These are phyloP conservation scores for Aproaerema taeniolella DNA, from an alignment of 2,888 invertebrate species.

Conservation along the genomic window DNA sequence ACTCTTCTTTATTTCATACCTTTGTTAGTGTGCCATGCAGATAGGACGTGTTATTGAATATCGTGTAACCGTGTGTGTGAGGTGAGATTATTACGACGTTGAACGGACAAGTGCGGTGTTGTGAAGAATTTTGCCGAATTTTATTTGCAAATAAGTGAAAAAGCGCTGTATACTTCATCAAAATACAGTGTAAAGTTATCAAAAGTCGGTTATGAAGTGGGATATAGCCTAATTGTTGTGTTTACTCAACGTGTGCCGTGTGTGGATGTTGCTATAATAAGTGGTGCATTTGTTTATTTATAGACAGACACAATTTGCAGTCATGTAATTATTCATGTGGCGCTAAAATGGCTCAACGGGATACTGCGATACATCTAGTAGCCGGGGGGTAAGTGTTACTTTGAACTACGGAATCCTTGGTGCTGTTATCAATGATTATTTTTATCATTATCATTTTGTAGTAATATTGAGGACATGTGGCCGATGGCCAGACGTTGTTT, in stretches of 20 bases:
- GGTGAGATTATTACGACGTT: slow-evolving; percentile 36
- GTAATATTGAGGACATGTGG: slow-evolving; percentile 43
- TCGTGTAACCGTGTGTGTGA: slow-evolving; percentile 29
- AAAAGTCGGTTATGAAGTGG: slow-evolving; percentile 3
- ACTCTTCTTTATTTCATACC: slow-evolving; percentile 8
- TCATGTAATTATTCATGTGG: slow-evolving; percentile 68
- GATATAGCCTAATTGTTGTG: slow-evolving; percentile 19
- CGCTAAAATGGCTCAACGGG: slow-evolving; percentile 84
- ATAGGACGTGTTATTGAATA: slow-evolving; percentile 12
- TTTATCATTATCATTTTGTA: slow-evolving; percentile 27
- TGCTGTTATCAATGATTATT: slow-evolving; percentile 20
- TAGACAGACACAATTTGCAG: slow-evolving; percentile 70
- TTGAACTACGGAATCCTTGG: too few species aligned
- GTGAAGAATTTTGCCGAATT: slow-evolving; percentile 35
- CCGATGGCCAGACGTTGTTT: slow-evolving; percentile 35
- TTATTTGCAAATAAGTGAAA: slow-evolving; percentile 24
- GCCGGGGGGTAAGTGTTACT: slow-evolving; percentile 93
- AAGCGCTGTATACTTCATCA: slow-evolving; percentile 19
- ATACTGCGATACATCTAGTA: slow-evolving; percentile 94
- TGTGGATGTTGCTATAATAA: slow-evolving; percentile 38
- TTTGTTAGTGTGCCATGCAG: slow-evolving; percentile 16
- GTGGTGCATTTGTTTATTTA: slow-evolving; percentile 76
- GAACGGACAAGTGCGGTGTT: slow-evolving; percentile 30
- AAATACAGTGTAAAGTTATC: slow-evolving; percentile 21
- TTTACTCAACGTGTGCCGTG: slow-evolving; percentile 22